phyloP scores from a whole-genome alignment of 2,888 invertebrate genomes.

The Plemyria rubiginata region DNA sequence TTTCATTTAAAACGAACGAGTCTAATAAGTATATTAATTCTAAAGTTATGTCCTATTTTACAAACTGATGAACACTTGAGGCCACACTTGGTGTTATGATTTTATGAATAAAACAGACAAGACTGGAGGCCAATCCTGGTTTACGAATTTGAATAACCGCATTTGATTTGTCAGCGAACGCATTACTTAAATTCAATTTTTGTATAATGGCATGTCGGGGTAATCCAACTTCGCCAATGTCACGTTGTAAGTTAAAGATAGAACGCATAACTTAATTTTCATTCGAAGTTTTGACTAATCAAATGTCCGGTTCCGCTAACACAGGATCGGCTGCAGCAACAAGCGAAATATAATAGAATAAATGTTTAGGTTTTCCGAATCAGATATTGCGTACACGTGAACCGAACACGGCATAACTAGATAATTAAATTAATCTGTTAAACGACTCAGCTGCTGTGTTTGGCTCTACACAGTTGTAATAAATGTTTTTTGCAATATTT shows the following conservation, averaged over 20 bases:
- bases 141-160: neutral
- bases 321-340: conserved; percentile 1
- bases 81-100: conserved; percentile 53
- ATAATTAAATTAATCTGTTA: too few species aligned
- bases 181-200: too few species aligned
- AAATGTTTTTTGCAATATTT: neutral
- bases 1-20: conserved; percentile 32
- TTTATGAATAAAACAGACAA: conserved; percentile 21
- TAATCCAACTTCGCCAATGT: too few species aligned
- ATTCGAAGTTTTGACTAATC: neutral
- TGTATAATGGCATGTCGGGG: too few species aligned
- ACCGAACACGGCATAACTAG: conserved; percentile 12
- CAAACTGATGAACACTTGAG: conserved; percentile 73
- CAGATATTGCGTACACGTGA: conserved; percentile 13
- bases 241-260: too few species aligned
- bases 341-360: neutral
- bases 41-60: conserved; percentile 43
- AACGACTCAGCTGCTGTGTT: neutral
- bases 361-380: neutral
- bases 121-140: neutral
- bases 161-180: neutral
- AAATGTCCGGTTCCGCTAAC: neutral
- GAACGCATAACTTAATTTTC: too few species aligned
- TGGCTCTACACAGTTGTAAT: neutral
- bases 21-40: conserved; percentile 40